Conservation (phyloP, 2,888 invertebrate genomes). For the Epinotia ramella region DNA sequence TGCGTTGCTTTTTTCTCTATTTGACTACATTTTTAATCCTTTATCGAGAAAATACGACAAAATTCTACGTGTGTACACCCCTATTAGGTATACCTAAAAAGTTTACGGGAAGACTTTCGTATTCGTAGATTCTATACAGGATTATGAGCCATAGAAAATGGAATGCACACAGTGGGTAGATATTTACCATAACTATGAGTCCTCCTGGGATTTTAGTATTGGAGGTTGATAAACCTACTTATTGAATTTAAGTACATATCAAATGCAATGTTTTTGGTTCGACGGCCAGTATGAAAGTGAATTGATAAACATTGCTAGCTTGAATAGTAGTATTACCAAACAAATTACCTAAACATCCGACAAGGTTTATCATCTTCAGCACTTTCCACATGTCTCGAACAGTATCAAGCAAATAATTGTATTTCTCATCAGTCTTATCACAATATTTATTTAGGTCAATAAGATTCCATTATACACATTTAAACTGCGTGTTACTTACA, state of each 20-base stretch:
- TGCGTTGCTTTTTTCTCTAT: too few relatives aligned
- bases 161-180: too few relatives aligned
- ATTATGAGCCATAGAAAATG: too few relatives aligned
- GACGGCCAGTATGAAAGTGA: background rate
- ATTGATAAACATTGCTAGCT: background rate
- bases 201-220: too few relatives aligned
- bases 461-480: background rate
- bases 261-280: background rate
- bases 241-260: background rate
- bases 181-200: too few relatives aligned
- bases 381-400: background rate
- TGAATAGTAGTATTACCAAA: background rate
- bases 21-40: too few relatives aligned
- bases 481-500: background rate
- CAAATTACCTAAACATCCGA: constrained; percentile 11
- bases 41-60: too few relatives aligned
- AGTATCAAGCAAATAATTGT: background rate
- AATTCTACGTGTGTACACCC: too few relatives aligned
- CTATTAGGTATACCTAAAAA: too few relatives aligned
- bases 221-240: too few relatives aligned
- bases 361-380: background rate
- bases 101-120: too few relatives aligned
- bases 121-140: too few relatives aligned
- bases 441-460: constrained; percentile 9
- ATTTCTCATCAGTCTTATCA: constrained; percentile 22